Evolutionary conservation across 1,140 invertebrate genomes (phyloP), one percentile per base, ranked within the genome.

Genomic region (Gryllus bimaculatus): DNA sequence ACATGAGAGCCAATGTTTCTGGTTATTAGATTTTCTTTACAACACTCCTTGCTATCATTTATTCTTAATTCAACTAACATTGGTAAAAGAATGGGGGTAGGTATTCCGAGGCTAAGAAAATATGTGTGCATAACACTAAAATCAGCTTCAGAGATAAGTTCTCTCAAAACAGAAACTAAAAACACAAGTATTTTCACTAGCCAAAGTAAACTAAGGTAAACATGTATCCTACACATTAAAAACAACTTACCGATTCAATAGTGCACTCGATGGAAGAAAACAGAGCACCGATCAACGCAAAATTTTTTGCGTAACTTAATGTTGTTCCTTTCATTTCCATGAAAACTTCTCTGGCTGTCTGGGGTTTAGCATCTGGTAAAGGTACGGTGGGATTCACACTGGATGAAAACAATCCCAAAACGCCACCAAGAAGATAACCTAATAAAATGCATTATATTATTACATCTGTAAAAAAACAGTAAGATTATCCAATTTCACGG

Each of bases 271-370:
- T 91, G 8, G 92, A 94, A 48, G 97, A 93, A 88, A 99, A 99
- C 76, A 99, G 90, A 26, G 93, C 91, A 79, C 98, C 98, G 82
- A 99, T 90, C 75, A 98, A 88, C 21, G 97, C 98, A 91, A 99
- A 99, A 86, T 98, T 99, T 88, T 99, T 99, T 0, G 94, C 97
- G 88, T 99, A 98, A 78, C 94, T 91, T 73, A 96, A 84, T 77
- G 95, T 96, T 8, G 96, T 93, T 0, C 87, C 88, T 87, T 94
- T 96, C 95, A 99, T 98, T 87, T 99, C 98, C 74, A 90, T 86
- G 80, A 97, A 90, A 75, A 97, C 92, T 87, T 96, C 92, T 82
- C 91, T 86, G 0, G 93, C 94, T 15, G 93, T 93, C 87, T 96
- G 96, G 82, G 91, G 92, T 85, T 94, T 93, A 13, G 88, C 87